These are phyloP conservation scores for Rhabdophis nuchalis DNA, from an alignment of 2,797 vertebrate species.

Conservation along the genomic window DNA sequence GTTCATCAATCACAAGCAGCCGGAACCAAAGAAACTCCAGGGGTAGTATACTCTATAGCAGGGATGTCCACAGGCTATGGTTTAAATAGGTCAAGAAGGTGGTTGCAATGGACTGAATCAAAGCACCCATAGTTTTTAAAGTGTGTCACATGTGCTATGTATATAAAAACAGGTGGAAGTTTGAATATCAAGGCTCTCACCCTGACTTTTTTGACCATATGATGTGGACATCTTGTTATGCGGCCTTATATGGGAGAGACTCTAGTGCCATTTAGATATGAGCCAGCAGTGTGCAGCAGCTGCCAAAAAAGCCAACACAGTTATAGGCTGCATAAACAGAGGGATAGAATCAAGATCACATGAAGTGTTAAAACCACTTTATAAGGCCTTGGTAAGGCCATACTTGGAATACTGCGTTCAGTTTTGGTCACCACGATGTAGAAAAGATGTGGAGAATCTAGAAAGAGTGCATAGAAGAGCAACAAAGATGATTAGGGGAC, in stretches of 20 bases:
- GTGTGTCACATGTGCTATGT: neutral
- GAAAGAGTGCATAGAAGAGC: too few relatives aligned
- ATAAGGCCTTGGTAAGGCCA: too few relatives aligned
- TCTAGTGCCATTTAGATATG: too few relatives aligned
- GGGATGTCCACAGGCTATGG: neutral
- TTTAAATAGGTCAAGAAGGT: neutral
- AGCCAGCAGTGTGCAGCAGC: too few relatives aligned
- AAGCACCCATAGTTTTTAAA: neutral
- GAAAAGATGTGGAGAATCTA: too few relatives aligned
- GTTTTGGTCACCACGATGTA: too few relatives aligned
- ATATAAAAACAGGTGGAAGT: neutral
- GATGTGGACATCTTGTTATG: neutral
- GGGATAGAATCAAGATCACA: too few relatives aligned
- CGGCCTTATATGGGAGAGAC: neutral
- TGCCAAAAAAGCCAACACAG: too few relatives aligned
- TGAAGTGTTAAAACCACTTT: too few relatives aligned
- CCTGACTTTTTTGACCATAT: neutral
- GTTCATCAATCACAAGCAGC: neutral
- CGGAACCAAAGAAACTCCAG: neutral
- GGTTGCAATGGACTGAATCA: neutral
- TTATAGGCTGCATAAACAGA: too few relatives aligned
- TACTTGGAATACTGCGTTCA: too few relatives aligned
- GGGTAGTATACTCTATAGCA: neutral
- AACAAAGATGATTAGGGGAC: too few relatives aligned
- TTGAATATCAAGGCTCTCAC: neutral